These are phyloP conservation scores for Ariopsis seemanni DNA, from an alignment of 2,113 vertebrate genomes.

Conservation along the genomic window DNA sequence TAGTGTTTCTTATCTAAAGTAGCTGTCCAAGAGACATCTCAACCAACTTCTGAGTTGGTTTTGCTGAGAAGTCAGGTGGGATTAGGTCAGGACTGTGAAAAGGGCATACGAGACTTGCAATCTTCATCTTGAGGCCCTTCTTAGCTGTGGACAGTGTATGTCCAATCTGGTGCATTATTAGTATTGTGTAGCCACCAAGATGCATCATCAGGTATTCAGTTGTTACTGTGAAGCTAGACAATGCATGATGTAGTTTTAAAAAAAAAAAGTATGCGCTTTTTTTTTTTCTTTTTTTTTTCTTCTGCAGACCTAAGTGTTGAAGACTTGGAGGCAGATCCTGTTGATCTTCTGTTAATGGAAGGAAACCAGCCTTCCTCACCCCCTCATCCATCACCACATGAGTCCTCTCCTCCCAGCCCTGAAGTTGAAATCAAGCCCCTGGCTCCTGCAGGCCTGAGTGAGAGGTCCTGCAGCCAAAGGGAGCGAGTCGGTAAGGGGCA, in stretches of 20 bases:
- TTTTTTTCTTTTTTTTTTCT: constrained; percentile 8
- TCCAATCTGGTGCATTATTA: not conserved
- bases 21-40: not conserved
- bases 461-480: constrained; percentile 47
- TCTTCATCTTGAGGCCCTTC: not conserved
- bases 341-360: constrained; percentile 47
- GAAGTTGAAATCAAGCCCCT: constrained; percentile 36
- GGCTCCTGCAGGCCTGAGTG: constrained; percentile 27
- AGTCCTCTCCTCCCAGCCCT: constrained; percentile 40
- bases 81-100: not conserved
- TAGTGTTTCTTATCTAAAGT: not conserved
- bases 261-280: too few species aligned
- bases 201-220: not conserved
- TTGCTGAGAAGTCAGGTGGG: not conserved
- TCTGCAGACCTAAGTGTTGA: constrained; percentile 58
- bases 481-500: constrained; percentile 58
- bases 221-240: not conserved
- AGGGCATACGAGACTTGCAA: not conserved
- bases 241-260: not conserved
- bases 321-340: constrained; percentile 40
- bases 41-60: not conserved
- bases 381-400: constrained; percentile 1
- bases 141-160: not conserved
- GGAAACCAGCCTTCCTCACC: constrained; percentile 50
- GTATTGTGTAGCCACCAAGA: not conserved